These are phyloP conservation scores for Sinelater perroti DNA, from an alignment of 2,888 invertebrate species.

Conservation along the genomic window DNA sequence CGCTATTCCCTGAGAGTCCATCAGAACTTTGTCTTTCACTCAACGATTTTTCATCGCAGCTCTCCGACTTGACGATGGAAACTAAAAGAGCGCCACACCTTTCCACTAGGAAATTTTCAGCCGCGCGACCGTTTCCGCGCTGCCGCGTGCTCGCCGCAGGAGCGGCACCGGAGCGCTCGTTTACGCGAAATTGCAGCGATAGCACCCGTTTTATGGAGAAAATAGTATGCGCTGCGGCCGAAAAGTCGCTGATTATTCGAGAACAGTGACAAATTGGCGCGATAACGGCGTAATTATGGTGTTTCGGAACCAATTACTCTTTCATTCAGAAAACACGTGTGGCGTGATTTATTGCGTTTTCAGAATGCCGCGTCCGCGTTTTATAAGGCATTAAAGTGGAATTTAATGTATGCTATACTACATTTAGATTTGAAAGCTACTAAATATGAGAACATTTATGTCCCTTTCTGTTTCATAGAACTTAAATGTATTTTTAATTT, in stretches of 20 bases:
- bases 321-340: not conserved
- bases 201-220: not conserved
- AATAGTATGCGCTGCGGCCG: constrained; percentile 1
- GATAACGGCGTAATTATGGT: constrained; percentile 7
- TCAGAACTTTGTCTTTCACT: not conserved
- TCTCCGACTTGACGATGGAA: too few species aligned
- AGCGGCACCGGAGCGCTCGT: not conserved
- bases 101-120: too few species aligned
- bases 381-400: too few species aligned
- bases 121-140: not conserved
- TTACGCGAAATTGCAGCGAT: not conserved
- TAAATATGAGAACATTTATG: too few species aligned
- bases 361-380: not conserved
- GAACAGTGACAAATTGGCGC: constrained; percentile 7
- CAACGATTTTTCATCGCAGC: not conserved
- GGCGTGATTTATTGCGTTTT: constrained; percentile 1
- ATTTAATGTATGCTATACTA: too few species aligned
- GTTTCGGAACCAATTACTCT: constrained; percentile 1
- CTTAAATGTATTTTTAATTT: too few species aligned
- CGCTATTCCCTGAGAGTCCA: not conserved
- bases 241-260: constrained; percentile 5
- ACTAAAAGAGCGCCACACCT: too few species aligned
- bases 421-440: too few species aligned
- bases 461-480: too few species aligned
- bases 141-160: not conserved